Conservation (phyloP, 2,113 vertebrate species). For the Albula glossodonta region DNA sequence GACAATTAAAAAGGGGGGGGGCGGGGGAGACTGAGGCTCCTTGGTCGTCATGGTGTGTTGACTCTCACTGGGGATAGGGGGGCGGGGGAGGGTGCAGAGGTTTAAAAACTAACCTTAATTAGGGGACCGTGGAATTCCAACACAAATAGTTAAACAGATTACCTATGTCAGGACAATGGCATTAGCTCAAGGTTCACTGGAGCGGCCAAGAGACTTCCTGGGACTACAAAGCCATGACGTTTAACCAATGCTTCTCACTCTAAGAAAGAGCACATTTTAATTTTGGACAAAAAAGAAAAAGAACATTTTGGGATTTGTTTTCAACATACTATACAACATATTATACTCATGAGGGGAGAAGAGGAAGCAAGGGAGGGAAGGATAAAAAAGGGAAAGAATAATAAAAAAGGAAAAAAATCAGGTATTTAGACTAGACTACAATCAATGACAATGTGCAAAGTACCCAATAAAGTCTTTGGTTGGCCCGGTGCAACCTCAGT, state of each 20-base stretch:
- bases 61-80: not conserved
- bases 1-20: not conserved
- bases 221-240: not conserved
- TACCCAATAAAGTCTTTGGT: not conserved
- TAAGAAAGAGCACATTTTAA: not conserved
- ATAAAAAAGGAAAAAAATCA: not conserved
- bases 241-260: not conserved
- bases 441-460: not conserved
- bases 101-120: slow-evolving; percentile 5
- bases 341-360: not conserved
- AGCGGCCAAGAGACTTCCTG: not conserved
- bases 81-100: not conserved
- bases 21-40: not conserved
- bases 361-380: not conserved
- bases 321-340: not conserved
- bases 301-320: not conserved
- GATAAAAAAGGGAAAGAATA: not conserved
- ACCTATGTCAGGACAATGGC: not conserved
- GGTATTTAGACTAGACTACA: not conserved
- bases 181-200: not conserved
- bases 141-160: slow-evolving; percentile 7
- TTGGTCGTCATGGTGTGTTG: not conserved
- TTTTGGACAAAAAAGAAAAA: not conserved
- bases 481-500: not conserved
- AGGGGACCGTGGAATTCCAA: not conserved